Evolutionary conservation across 1,140 invertebrate genomes (phyloP).

Genomic region (Maconellicoccus hirsutus): DNA sequence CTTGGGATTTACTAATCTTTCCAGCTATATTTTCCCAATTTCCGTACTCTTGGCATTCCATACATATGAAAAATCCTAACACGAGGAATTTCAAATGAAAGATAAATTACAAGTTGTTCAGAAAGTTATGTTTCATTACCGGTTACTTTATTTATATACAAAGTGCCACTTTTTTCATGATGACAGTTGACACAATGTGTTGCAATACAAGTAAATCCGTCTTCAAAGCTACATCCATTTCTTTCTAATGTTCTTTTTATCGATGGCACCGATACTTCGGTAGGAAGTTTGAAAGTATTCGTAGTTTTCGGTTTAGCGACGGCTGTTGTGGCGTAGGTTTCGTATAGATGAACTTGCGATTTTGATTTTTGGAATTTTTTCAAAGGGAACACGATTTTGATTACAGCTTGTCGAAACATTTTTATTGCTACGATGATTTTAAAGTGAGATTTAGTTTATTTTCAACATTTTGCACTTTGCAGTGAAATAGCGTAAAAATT

Average conservation of each 20-base stretch:
- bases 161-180: neutral
- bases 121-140: too few relatives aligned
- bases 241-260: neutral
- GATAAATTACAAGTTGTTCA: neutral
- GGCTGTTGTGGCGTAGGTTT: too few relatives aligned
- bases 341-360: neutral
- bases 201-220: conserved; percentile 3
- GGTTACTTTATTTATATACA: conserved; percentile 11
- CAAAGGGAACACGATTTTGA: neutral
- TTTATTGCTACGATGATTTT: neutral
- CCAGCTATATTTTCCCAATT: neutral
- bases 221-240: neutral
- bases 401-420: neutral
- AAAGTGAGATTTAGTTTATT: too few relatives aligned
- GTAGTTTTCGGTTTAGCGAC: too few relatives aligned
- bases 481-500: too few relatives aligned
- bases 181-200: neutral
- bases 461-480: too few relatives aligned
- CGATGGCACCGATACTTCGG: neutral
- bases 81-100: neutral
- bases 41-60: neutral
- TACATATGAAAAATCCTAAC: neutral
- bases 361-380: neutral
- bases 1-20: neutral
- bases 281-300: too few relatives aligned